Base-by-base conservation (phyloP, 2,113 vertebrate species). In the Plectropomus leopardus region DNA sequence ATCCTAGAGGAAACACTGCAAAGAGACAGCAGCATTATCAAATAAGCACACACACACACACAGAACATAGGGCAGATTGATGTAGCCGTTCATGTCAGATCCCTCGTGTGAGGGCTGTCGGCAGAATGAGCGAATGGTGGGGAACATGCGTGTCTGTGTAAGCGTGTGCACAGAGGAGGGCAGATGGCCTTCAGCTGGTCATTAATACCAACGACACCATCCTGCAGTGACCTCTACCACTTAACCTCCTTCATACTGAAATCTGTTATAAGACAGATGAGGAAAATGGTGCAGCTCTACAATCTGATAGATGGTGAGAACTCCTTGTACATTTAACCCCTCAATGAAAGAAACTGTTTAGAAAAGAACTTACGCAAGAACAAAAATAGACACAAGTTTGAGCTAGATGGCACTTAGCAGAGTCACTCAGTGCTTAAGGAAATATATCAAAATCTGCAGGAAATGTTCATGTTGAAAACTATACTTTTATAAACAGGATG, bases 171-270 rank as follows among this genome's bases (percentile, higher is more conserved):
- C 4, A 4, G 40, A 55, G 45, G 44, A 30, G 70, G 53, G 65
- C 70, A 78, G 65, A 78, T 74, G 80, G 73, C 28, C 51, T 86
- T 75, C 69, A 83, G 76, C 32, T 30, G 77, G 83, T 78, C 77
- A 78, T 88, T 70, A 84, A 83, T 63, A 73, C 32, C 5, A n/a
- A 54, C 73, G 57, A 24, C 76, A 80, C 32, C 74, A 7, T 45
- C 64, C 83, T 42, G 70, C 60, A 21, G 54, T 78, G 71, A 83
- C 80, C 76, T 64, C 78, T 13, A 32, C 54, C 63, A 74, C 82
- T 85, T 76, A 10, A 82, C 72, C 72, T 28, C 58, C 53, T 4
- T 76, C 61, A 65, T 40, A 51, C 42, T 60, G 17, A 78, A 59
- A 61, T 55, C 59, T 54, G 73, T 0, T 45, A 15, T 2, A n/a